phyloP scores from a whole-genome alignment of 2,797 vertebrate genomes.

The Tauraco hartlaubi region DNA sequence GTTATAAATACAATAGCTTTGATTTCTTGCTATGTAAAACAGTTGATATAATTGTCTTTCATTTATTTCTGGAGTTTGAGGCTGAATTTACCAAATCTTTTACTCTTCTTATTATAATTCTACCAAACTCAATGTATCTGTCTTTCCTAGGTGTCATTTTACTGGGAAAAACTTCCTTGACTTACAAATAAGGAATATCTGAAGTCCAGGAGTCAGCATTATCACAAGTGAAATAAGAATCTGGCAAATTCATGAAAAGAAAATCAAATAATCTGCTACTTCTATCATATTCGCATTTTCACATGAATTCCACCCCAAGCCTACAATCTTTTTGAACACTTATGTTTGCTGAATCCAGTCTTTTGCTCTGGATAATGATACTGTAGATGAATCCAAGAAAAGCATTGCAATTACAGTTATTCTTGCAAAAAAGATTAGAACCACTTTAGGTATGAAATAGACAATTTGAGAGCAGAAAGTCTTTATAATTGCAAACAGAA shows the following conservation, averaged over 20 bases:
- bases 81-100: not conserved
- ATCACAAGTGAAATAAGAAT: not conserved
- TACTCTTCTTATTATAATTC: not conserved
- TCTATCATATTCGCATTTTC: not conserved
- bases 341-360: not conserved
- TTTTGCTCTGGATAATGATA: not conserved
- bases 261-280: not conserved
- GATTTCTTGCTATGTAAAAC: not conserved
- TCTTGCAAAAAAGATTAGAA: not conserved
- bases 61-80: not conserved
- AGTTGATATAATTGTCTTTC: not conserved
- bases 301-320: not conserved
- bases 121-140: not conserved
- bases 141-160: not conserved
- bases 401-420: not conserved
- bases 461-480: not conserved
- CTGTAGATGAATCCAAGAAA: not conserved
- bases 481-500: not conserved
- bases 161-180: not conserved
- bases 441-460: conserved; percentile 26
- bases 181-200: not conserved
- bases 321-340: not conserved
- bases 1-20: not conserved
- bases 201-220: not conserved
- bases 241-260: not conserved